These are phyloP conservation scores for Bombus sylvicola DNA, from an alignment of 1,140 invertebrate species.

Conservation along the genomic window DNA sequence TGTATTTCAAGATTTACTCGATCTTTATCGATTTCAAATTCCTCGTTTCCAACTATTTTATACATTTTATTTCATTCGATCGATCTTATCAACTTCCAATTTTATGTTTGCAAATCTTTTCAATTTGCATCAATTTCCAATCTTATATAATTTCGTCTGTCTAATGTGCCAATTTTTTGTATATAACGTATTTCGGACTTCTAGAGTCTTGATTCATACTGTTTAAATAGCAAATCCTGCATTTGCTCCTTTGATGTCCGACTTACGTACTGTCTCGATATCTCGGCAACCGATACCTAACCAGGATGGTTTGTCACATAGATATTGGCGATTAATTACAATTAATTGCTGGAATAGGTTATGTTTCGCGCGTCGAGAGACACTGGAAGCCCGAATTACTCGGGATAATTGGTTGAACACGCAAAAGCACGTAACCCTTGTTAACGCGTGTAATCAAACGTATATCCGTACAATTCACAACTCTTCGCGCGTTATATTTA, in stretches of 20 bases:
- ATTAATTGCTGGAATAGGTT: slow-evolving; percentile 30
- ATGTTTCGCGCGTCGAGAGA: not conserved
- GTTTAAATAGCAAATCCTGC: not conserved
- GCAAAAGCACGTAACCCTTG: slow-evolving; percentile 28
- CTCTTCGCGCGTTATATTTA: not conserved
- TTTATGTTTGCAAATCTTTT: not conserved
- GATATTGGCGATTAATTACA: slow-evolving; percentile 42
- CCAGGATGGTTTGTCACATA: slow-evolving; percentile 21
- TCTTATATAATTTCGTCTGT: not conserved
- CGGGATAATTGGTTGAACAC: not conserved
- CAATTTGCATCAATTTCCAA: not conserved
- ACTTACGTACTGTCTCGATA: slow-evolving; percentile 19
- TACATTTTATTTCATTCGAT: too few relatives aligned
- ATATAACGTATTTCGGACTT: too few relatives aligned
- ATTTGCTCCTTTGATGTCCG: slow-evolving; percentile 25
- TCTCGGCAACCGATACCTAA: slow-evolving; percentile 10
- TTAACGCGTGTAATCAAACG: slow-evolving; percentile 18
- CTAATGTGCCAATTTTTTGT: not conserved
- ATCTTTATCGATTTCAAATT: not conserved
- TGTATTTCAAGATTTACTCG: not conserved
- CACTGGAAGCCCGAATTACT: slow-evolving; percentile 16
- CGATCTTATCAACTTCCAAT: not conserved
- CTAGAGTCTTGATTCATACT: not conserved
- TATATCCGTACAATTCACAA: not conserved
- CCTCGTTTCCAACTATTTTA: too few relatives aligned